Percentiles rank a stretch among this genome's conserved stretches.
Conservation (phyloP, 1,140 invertebrate genomes). For the Magallana ariakensis region DNA sequence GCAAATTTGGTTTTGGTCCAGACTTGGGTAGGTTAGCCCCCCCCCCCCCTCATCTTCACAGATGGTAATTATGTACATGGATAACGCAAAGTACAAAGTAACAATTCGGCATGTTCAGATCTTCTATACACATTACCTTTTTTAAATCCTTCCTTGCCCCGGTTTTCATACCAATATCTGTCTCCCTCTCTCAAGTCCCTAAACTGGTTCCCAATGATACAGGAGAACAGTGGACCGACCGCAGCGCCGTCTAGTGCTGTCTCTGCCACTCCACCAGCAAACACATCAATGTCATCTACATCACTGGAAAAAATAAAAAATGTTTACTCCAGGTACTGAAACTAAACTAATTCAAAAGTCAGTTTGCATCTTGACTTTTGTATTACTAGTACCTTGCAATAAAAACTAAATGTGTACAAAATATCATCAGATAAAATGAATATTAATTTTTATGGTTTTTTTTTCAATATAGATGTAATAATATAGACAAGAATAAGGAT, state of each 20-base stretch:
- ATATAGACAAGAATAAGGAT: neutral
- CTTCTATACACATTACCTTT: no score
- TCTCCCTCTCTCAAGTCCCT: slow-evolving; percentile 52
- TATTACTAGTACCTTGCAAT: neutral
- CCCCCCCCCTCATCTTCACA: no score
- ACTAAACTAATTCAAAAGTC: neutral
- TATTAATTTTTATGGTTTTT: neutral
- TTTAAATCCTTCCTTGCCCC: neutral
- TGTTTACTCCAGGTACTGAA: neutral
- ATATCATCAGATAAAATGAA: neutral
- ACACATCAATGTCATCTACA: slow-evolving; percentile 57
- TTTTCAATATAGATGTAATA: neutral
- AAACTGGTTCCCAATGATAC: slow-evolving; percentile 58
- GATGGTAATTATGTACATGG: no score
- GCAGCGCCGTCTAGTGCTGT: slow-evolving; percentile 24
- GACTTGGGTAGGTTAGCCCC: no score
- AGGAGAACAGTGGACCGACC: slow-evolving; percentile 61
- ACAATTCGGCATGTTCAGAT: no score
- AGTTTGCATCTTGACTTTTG: neutral
- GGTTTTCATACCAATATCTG: slow-evolving; percentile 64
- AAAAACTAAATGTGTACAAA: neutral
- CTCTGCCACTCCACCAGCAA: slow-evolving; percentile 56
- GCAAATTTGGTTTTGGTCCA: no score
- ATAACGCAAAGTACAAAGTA: no score
- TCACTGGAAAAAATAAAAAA: slow-evolving; percentile 16